Evolutionary conservation across 2,888 invertebrate species (phyloP).

Genomic region (Caenorhabditis imperialis): DNA sequence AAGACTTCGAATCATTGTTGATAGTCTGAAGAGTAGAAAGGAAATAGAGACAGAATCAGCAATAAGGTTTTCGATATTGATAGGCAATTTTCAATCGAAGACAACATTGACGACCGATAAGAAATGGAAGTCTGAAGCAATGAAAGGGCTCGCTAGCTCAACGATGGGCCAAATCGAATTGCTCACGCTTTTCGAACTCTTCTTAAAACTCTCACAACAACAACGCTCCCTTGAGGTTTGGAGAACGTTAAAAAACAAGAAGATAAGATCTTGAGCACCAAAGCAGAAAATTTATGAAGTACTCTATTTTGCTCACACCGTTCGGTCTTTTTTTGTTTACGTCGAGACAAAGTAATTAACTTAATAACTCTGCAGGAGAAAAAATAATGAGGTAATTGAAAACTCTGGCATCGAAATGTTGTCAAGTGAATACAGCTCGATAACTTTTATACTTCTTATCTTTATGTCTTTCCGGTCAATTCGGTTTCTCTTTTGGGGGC

Average conservation of each 20-base stretch:
- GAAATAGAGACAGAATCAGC: too few species aligned
- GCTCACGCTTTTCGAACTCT: constrained; percentile 8
- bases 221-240: background rate
- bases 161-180: constrained; percentile 12
- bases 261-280: background rate
- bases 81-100: background rate
- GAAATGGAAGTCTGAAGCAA: too few species aligned
- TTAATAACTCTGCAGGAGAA: background rate
- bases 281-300: background rate
- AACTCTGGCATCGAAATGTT: background rate
- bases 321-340: background rate
- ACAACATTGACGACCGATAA: constrained; percentile 4
- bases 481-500: background rate
- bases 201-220: too few species aligned
- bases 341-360: background rate
- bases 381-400: background rate
- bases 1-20: too few species aligned
- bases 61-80: too few species aligned
- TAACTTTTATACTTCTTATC: constrained; percentile 39
- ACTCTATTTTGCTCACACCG: background rate
- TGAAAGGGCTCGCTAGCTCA: background rate
- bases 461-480: constrained; percentile 33
- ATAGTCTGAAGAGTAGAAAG: too few species aligned
- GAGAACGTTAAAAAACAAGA: background rate
- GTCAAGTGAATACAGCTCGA: background rate